These are phyloP conservation scores for Eumeta japonica DNA, from an alignment of 1,140 invertebrate genomes.

Conservation along the genomic window DNA sequence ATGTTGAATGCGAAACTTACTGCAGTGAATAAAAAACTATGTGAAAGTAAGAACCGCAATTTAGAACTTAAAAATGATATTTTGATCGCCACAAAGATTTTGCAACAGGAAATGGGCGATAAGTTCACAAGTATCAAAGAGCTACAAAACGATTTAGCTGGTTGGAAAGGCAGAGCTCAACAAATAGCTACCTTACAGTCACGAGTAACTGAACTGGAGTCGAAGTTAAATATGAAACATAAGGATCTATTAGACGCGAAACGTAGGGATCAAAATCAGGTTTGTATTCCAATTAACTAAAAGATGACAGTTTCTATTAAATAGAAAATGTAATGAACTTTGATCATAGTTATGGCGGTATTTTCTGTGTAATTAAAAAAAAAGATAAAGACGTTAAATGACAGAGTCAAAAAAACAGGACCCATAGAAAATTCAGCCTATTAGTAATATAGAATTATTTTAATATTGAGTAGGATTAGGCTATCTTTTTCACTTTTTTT, in stretches of 20 bases:
- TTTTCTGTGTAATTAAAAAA: too few relatives aligned
- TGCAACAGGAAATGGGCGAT: conserved; percentile 70
- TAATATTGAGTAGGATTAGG: too few relatives aligned
- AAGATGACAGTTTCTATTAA: too few relatives aligned
- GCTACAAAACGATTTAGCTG: conserved; percentile 45
- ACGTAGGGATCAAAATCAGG: conserved; percentile 36
- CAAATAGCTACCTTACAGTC: conserved; percentile 66
- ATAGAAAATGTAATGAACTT: too few relatives aligned
- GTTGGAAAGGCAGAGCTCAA: conserved; percentile 71
- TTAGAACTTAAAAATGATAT: conserved; percentile 64
- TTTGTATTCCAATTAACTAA: conserved; percentile 14
- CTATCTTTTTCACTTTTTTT: too few relatives aligned
- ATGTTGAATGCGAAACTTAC: conserved; percentile 62
- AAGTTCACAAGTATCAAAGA: conserved; percentile 56
- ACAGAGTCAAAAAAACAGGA: too few relatives aligned
- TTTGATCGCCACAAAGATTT: conserved; percentile 61
- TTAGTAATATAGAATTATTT: too few relatives aligned
- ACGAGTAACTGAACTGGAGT: conserved; percentile 63
- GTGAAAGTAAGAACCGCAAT: conserved; percentile 66
- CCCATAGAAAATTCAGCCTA: too few relatives aligned
- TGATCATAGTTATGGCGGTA: too few relatives aligned
- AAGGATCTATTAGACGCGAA: conserved; percentile 32
- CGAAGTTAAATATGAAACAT: conserved; percentile 56
- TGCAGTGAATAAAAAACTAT: conserved; percentile 62
- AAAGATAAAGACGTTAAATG: too few relatives aligned